Base-by-base conservation (phyloP, 2,113 vertebrate species). In the Agelaius tricolor region DNA sequence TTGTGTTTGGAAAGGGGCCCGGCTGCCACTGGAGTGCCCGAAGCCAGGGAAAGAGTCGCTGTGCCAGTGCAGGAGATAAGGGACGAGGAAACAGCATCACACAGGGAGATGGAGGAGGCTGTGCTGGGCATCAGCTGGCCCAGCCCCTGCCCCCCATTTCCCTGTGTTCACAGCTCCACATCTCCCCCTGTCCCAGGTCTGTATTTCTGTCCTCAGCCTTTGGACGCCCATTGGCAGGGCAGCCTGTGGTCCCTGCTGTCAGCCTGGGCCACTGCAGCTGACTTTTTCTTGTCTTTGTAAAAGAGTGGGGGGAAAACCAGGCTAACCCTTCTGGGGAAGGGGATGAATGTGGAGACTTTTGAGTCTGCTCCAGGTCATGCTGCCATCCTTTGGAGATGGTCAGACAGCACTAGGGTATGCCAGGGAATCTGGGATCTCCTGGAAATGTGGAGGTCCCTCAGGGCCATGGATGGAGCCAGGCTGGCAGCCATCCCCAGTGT, bases 1-100 rank as follows among this genome's bases (percentile, higher is more conserved):
- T 78, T 94, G 69, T 84, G 62, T 76, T 93, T 95, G 87, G 82
- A 90, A 90, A 61, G 80, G 89, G 77, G 87, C 92, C 76, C 2
- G 1, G 79, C 84, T 92, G 84, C 83, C 41, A 21, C 87, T 8
- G 3, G 52, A 72, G 74, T 0, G 4, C 87, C 79, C 4, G 2
- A 71, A 62, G 93, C 69, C 1, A 15, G 54, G 68, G 73, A 47
- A 51, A 72, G 61, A 13, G 15, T 87, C 27, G 7, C 87, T 6
- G 22, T 2, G 30, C 65, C 1, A 93, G 90, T 7, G 4, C 10
- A 6, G 65, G 84, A 95, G 95, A 94, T 93, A 96, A 96, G 90
- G 81, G 52, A 51, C 5, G 2, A 87, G 91, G 76, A 93, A 88
- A 71, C 59, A 77, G 27, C 0, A 1, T 74, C 4, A 6, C 12